Conservation (phyloP, 2,113 vertebrate species). For the Melanostigma gelatinosum region DNA sequence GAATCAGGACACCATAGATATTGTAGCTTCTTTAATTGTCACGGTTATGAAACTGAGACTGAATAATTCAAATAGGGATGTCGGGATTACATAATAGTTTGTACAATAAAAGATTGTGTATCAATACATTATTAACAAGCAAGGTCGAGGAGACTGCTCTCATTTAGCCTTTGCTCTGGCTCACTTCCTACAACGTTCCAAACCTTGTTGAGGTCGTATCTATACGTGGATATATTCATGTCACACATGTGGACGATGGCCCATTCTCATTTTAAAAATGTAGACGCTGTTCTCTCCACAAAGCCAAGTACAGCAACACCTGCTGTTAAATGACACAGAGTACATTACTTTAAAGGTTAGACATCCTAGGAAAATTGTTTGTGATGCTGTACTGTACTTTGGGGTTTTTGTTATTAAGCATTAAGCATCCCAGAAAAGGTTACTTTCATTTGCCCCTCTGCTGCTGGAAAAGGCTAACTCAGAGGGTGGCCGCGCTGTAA, state of each 20-base stretch:
- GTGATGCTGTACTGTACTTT: slow-evolving; percentile 20
- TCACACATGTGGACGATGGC: neutral
- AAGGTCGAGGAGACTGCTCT: too few relatives aligned
- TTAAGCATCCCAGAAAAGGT: slow-evolving; percentile 35
- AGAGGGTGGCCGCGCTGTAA: slow-evolving; percentile 35
- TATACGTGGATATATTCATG: neutral
- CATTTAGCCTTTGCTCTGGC: too few relatives aligned
- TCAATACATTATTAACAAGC: too few relatives aligned
- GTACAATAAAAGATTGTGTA: too few relatives aligned
- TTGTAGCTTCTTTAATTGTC: too few relatives aligned
- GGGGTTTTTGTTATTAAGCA: neutral
- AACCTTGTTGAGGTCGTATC: neutral
- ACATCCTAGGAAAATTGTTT: slow-evolving; percentile 17
- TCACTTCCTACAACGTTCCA: too few relatives aligned
- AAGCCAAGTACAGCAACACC: slow-evolving; percentile 9
- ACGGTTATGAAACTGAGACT: too few relatives aligned
- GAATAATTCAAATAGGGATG: too few relatives aligned
- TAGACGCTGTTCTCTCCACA: neutral
- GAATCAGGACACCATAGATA: too few relatives aligned
- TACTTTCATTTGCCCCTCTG: slow-evolving; percentile 28
- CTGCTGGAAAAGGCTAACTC: slow-evolving; percentile 32
- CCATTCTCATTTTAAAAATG: neutral
- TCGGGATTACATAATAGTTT: too few relatives aligned
- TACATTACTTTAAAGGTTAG: slow-evolving; percentile 42
- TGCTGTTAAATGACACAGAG: slow-evolving; percentile 12